Evolutionary conservation across 1,140 invertebrate genomes (phyloP).

Genomic region (Akabosia matsudoensis): DNA sequence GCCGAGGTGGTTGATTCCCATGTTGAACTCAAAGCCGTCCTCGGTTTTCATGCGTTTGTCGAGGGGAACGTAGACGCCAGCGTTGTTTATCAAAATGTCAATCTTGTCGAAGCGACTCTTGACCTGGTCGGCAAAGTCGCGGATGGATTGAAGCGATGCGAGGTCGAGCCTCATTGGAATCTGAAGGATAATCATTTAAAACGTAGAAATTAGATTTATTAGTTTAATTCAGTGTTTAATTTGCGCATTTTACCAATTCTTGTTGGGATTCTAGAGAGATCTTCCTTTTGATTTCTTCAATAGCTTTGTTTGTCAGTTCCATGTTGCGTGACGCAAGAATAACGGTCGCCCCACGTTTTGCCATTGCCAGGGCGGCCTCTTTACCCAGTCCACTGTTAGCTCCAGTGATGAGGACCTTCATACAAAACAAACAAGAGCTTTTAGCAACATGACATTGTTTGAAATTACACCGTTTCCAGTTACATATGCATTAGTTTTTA

Average conservation of each 20-base stretch:
- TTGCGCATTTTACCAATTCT: constrained; percentile 63
- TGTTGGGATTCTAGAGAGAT: constrained; percentile 52
- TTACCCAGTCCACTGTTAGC: constrained; percentile 62
- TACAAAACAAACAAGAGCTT: neutral
- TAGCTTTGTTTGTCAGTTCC: constrained; percentile 59
- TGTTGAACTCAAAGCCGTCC: constrained; percentile 76
- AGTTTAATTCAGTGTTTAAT: too few relatives aligned
- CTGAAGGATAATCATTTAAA: neutral
- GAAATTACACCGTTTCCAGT: too few relatives aligned
- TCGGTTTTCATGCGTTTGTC: constrained; percentile 50
- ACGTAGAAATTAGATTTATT: too few relatives aligned
- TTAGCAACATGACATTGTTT: too few relatives aligned
- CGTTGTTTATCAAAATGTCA: constrained; percentile 57
- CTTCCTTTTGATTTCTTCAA: constrained; percentile 59
- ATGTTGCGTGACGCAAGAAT: constrained; percentile 63
- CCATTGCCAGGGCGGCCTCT: constrained; percentile 58
- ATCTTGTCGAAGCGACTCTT: constrained; percentile 49
- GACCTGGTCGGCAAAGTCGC: constrained; percentile 48
- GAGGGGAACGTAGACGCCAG: constrained; percentile 47
- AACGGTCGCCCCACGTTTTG: constrained; percentile 53
- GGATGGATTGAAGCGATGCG: constrained; percentile 49
- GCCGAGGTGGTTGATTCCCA: constrained; percentile 74
- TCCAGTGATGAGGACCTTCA: constrained; percentile 57
- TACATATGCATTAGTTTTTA: too few relatives aligned
- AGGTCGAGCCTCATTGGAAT: constrained; percentile 50